phyloP scores from a whole-genome alignment of 1,140 invertebrate genomes.

The Brachionus sp. region DNA sequence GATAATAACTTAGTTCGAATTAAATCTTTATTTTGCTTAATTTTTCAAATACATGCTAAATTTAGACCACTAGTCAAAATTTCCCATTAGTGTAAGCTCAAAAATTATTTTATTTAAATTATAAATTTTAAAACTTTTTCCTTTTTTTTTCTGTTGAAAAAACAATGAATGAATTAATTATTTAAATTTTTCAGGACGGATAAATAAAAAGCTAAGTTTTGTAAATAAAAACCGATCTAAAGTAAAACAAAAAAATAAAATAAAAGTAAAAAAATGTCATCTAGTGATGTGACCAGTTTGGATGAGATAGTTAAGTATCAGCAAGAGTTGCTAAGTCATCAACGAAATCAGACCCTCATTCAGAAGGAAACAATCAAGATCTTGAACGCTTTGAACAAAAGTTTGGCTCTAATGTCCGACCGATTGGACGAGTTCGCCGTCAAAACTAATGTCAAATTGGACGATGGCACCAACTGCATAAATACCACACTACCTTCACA shows the following conservation, averaged over 20 bases:
- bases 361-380: conserved; percentile 29
- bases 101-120: conserved; percentile 1
- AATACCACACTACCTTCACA: background rate
- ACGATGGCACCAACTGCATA: conserved; percentile 2
- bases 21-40: background rate
- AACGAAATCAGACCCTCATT: background rate
- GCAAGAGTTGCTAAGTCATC: conserved; percentile 16
- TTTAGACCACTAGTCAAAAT: background rate
- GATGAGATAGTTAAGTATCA: conserved; percentile 35
- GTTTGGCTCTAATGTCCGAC: conserved; percentile 9
- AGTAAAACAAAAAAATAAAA: no score
- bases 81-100: conserved; percentile 11
- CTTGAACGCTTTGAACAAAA: conserved; percentile 16
- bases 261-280: background rate
- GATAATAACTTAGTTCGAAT: background rate
- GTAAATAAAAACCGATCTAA: background rate
- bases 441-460: conserved; percentile 22
- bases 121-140: background rate
- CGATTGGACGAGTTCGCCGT: conserved; percentile 25
- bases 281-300: background rate
- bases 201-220: background rate
- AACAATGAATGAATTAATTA: conserved; percentile 17
- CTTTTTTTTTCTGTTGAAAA: background rate
- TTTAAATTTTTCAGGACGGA: background rate
- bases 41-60: background rate